Percentiles rank a stretch among this genome's conserved stretches.
Evolutionary conservation across 2,797 vertebrate genomes (phyloP).

Genomic region (Coregonus ussuriensis): DNA sequence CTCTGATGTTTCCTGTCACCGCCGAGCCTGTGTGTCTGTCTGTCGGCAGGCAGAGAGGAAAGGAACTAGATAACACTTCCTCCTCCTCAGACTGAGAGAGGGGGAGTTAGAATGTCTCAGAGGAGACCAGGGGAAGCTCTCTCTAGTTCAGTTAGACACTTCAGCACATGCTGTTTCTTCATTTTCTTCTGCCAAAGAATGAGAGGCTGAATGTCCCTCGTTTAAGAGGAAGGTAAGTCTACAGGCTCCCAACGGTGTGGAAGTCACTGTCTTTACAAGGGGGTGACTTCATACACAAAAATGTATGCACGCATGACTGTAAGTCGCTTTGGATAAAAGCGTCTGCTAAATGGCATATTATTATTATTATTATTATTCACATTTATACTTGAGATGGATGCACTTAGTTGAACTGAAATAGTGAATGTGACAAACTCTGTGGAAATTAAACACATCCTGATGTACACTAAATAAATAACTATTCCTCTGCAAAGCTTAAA

Average conservation of each 20-base stretch:
- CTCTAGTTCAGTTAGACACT: neutral
- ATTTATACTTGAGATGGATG: too few species aligned
- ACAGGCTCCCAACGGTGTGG: neutral
- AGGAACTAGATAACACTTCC: neutral
- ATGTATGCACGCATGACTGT: too few species aligned
- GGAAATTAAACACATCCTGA: too few species aligned
- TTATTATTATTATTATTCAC: too few species aligned
- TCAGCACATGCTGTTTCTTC: neutral
- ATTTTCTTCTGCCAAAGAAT: neutral
- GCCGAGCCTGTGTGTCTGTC: neutral
- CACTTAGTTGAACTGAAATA: too few species aligned
- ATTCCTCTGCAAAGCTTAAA: too few species aligned
- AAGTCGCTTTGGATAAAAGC: too few species aligned
- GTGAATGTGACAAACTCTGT: too few species aligned
- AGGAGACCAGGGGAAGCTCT: neutral
- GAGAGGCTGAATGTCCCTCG: neutral
- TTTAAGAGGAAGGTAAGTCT: neutral
- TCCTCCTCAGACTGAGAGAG: neutral
- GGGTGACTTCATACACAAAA: neutral
- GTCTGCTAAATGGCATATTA: too few species aligned
- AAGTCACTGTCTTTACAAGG: neutral
- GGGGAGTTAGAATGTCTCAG: neutral
- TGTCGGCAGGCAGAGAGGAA: neutral
- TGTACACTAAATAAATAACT: too few species aligned
- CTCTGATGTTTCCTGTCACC: constrained; percentile 18